These are phyloP conservation scores for Siniperca scherzeri DNA, from an alignment of 2,797 vertebrate species.

Conservation along the genomic window DNA sequence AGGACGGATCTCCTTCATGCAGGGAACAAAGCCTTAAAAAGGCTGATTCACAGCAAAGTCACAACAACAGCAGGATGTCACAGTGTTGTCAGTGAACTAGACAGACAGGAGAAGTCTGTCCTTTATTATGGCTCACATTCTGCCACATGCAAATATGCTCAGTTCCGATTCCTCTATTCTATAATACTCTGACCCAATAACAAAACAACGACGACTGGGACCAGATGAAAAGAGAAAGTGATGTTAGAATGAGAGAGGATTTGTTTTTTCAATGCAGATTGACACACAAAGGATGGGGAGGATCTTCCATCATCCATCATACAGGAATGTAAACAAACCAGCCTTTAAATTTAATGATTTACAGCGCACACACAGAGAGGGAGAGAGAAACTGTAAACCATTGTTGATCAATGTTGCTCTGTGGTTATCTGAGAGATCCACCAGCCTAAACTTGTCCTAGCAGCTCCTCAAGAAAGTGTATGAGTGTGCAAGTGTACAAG, in stretches of 20 bases:
- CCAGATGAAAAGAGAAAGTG: conserved; percentile 43
- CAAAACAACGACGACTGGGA: conserved; percentile 10
- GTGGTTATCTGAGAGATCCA: conserved; percentile 67
- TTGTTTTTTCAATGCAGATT: conserved; percentile 43
- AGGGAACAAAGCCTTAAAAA: conserved; percentile 73
- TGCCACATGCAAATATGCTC: conserved; percentile 42
- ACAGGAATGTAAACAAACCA: conserved; percentile 86
- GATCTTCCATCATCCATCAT: conserved; percentile 68
- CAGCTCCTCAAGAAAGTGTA: conserved; percentile 51
- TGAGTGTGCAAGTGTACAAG: background rate
- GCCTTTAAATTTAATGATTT: conserved; percentile 75
- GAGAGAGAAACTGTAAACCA: conserved; percentile 38
- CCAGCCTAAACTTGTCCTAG: conserved; percentile 80
- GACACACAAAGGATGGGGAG: conserved; percentile 59
- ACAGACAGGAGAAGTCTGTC: conserved; percentile 55
- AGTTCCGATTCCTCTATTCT: conserved; percentile 26
- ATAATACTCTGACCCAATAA: conserved; percentile 14
- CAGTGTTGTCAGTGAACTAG: conserved; percentile 58
- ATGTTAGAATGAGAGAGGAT: conserved; percentile 36
- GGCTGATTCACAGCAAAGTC: conserved; percentile 78
- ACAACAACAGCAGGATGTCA: conserved; percentile 70
- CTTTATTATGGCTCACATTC: conserved; percentile 44
- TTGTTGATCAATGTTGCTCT: conserved; percentile 57
- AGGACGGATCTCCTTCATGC: conserved; percentile 72
- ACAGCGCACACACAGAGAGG: conserved; percentile 38